Conservation (phyloP, 2,797 vertebrate genomes). For the Miichthys miiuy region DNA sequence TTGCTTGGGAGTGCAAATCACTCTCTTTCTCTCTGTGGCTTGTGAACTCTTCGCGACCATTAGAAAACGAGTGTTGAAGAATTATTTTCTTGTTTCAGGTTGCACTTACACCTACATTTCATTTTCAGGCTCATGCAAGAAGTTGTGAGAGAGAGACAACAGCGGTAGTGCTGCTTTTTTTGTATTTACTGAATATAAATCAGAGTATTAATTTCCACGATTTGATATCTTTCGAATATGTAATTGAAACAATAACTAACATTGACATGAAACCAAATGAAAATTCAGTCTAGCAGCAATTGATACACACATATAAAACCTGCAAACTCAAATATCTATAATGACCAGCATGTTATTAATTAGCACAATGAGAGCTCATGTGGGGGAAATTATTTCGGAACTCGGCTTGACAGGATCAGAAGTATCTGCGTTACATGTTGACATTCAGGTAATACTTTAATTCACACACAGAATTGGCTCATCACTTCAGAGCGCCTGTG, state of each 20-base stretch:
- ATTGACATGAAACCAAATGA: not conserved
- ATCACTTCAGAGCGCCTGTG: conserved; percentile 15
- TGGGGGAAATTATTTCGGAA: not conserved
- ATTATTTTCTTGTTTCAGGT: too few relatives aligned
- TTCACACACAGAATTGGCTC: conserved; percentile 10
- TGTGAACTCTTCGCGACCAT: too few relatives aligned
- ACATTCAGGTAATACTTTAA: conserved; percentile 22
- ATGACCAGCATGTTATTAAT: not conserved
- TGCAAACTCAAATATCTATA: not conserved
- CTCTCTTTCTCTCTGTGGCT: too few relatives aligned
- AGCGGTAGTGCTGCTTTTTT: too few relatives aligned
- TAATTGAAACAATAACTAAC: not conserved
- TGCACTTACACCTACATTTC: too few relatives aligned
- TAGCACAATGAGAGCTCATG: conserved; percentile 2
- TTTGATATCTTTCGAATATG: too few relatives aligned
- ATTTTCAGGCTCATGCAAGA: too few relatives aligned
- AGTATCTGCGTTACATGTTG: not conserved
- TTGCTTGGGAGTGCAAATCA: too few relatives aligned
- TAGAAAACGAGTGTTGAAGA: too few relatives aligned
- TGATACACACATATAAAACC: not conserved
- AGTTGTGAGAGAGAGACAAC: too few relatives aligned
- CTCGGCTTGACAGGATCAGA: not conserved
- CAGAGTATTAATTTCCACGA: too few relatives aligned
- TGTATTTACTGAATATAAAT: too few relatives aligned
- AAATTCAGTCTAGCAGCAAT: not conserved